A percentile compares a stretch with the other conserved stretches of the same genome.
These are phyloP conservation scores for Botia kubotai DNA, from an alignment of 2,797 vertebrate genomes.

Conservation along the genomic window DNA sequence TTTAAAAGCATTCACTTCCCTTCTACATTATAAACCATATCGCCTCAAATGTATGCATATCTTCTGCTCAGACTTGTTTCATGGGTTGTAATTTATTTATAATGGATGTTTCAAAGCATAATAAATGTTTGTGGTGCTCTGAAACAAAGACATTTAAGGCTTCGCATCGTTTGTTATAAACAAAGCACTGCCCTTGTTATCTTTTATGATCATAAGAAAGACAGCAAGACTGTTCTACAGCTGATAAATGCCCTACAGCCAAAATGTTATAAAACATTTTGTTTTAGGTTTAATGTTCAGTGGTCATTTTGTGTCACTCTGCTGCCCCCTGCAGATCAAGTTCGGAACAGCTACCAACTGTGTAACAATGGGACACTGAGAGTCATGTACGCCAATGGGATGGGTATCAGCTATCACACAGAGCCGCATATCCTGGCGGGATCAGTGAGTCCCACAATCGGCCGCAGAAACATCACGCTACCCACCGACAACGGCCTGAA, in stretches of 20 bases:
- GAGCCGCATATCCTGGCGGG: conserved; percentile 97
- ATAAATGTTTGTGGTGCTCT: conserved; percentile 46
- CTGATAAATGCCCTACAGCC: conserved; percentile 27
- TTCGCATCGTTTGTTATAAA: conserved; percentile 29
- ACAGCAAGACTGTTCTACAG: conserved; percentile 36
- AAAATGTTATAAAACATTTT: conserved; percentile 31
- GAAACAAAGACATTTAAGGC: conserved; percentile 29
- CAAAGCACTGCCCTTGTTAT: conserved; percentile 35
- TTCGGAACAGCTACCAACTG: conserved; percentile 98
- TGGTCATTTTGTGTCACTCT: conserved; percentile 15
- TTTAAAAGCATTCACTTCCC: conserved; percentile 49
- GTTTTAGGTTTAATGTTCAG: neutral
- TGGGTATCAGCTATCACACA: conserved; percentile 98
- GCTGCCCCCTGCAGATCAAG: conserved; percentile 88
- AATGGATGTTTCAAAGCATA: conserved; percentile 64
- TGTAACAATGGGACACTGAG: conserved; percentile 97
- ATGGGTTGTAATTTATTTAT: conserved; percentile 77
- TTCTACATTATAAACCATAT: conserved; percentile 32
- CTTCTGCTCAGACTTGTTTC: conserved; percentile 73
- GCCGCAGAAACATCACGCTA: conserved; percentile 97
- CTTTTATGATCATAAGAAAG: conserved; percentile 34
- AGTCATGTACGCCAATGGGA: conserved; percentile 98
- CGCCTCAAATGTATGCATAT: conserved; percentile 13
- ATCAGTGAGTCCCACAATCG: conserved; percentile 95
- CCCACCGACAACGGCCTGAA: conserved; percentile 98